Percentiles rank a stretch among this genome's conserved stretches.
phyloP scores from a whole-genome alignment of 2,797 vertebrate genomes.

The Hippoglossus hippoglossus region DNA sequence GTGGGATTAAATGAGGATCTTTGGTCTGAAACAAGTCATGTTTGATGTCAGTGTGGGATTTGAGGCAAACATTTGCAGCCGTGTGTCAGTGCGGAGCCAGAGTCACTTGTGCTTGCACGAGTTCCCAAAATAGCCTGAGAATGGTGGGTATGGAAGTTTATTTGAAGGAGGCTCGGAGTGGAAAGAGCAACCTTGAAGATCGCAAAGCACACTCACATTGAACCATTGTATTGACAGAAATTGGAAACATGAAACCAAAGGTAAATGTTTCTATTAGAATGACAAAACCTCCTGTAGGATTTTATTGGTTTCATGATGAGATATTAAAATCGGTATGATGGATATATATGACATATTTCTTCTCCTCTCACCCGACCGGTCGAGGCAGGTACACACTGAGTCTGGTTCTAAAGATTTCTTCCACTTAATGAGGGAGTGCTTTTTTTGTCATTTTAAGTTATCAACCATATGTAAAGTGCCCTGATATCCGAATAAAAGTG shows the following conservation, averaged over 20 bases:
- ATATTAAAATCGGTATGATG: too few relatives aligned
- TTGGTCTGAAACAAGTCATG: slow-evolving; percentile 23
- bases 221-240: background rate
- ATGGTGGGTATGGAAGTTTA: slow-evolving; percentile 60
- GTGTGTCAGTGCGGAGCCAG: slow-evolving; percentile 42
- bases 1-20: slow-evolving; percentile 20
- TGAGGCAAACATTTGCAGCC: slow-evolving; percentile 47
- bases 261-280: background rate
- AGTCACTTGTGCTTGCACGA: slow-evolving; percentile 45
- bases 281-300: too few relatives aligned
- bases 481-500: too few relatives aligned
- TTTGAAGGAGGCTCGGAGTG: slow-evolving; percentile 42
- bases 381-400: too few relatives aligned
- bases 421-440: too few relatives aligned
- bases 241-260: background rate
- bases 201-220: background rate
- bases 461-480: too few relatives aligned
- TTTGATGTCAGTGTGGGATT: slow-evolving; percentile 40
- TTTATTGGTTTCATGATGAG: too few relatives aligned
- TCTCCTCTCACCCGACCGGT: too few relatives aligned
- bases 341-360: too few relatives aligned
- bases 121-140: slow-evolving; percentile 70
- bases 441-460: too few relatives aligned
- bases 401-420: too few relatives aligned
- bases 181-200: slow-evolving; percentile 22